Percentiles rank a stretch among this genome's conserved stretches.
These are phyloP conservation scores for Triplophysa tibetana DNA, from an alignment of 2,113 vertebrate species.

Conservation along the genomic window DNA sequence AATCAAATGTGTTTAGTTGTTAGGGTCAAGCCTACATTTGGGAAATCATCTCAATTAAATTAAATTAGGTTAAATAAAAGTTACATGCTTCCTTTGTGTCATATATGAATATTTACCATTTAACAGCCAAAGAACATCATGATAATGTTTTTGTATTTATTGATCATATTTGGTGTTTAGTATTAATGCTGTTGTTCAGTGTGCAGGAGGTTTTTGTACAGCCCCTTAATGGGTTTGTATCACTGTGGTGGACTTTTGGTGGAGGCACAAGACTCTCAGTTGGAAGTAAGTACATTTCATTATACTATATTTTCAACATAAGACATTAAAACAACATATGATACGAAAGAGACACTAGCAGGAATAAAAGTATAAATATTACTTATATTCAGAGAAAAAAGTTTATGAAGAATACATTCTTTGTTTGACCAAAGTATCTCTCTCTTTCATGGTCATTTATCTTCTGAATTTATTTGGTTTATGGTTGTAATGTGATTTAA, in stretches of 20 bases:
- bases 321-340: not conserved
- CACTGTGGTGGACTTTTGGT: not conserved
- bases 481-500: no score
- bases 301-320: not conserved
- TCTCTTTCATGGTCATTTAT: no score
- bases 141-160: not conserved
- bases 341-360: not conserved
- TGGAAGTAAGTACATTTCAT: constrained; percentile 15
- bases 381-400: not conserved
- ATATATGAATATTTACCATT: no score
- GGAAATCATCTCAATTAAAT: no score
- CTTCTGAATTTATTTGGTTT: no score
- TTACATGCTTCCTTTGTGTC: not conserved
- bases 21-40: no score
- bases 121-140: not conserved
- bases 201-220: no score
- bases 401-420: not conserved
- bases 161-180: not conserved
- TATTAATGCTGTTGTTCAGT: not conserved
- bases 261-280: constrained; percentile 22
- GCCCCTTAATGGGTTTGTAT: not conserved
- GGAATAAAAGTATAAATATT: not conserved
- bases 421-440: no score
- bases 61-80: not conserved
- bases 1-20: no score